phyloP scores from a whole-genome alignment of 2,888 invertebrate genomes.

The Gortyna flavago region DNA sequence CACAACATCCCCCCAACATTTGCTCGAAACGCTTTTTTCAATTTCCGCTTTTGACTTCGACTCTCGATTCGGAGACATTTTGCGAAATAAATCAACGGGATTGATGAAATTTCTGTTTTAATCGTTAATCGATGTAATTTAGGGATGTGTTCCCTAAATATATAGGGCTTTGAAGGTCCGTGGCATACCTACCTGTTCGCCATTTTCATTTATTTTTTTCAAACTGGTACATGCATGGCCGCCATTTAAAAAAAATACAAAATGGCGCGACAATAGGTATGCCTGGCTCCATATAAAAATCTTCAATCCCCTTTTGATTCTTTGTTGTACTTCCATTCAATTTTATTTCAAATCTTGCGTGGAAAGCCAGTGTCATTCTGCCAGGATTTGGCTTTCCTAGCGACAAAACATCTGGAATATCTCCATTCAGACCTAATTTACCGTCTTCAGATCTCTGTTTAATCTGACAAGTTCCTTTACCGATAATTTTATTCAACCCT shows the following conservation, averaged over 20 bases:
- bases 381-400: not conserved
- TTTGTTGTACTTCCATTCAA: not conserved
- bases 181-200: not conserved
- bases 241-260: not conserved
- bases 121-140: constrained; percentile 34
- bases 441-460: constrained; percentile 2
- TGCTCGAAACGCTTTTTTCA: constrained; percentile 68
- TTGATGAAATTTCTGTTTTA: constrained; percentile 46
- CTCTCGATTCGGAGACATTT: constrained; percentile 50
- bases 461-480: constrained; percentile 30
- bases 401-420: not conserved
- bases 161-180: not conserved
- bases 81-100: constrained; percentile 50
- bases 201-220: not conserved
- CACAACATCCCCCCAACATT: constrained; percentile 67
- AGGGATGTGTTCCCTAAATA: not conserved
- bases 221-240: not conserved
- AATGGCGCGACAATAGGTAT: not conserved
- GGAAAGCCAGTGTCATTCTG: not conserved
- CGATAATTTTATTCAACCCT: constrained; percentile 35
- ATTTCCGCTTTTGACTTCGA: constrained; percentile 70
- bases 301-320: not conserved
- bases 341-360: not conserved
- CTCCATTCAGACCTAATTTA: constrained; percentile 9
- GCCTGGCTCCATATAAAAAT: not conserved